Base-by-base conservation (phyloP, 2,888 invertebrate species). In the Leptopilina syphax region DNA sequence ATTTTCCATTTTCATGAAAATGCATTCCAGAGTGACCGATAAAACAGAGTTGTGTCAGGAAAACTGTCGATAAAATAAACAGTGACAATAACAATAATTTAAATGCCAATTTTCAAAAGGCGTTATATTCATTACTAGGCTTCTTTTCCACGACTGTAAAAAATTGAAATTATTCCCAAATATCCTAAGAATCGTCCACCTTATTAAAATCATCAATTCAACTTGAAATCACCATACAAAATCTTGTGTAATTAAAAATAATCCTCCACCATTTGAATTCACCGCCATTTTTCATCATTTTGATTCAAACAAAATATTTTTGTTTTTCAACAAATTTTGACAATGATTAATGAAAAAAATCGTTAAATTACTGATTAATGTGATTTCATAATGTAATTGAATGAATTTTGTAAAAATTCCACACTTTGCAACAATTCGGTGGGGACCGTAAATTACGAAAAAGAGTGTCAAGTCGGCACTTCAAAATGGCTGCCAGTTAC, bases 401-500 rank as follows among this genome's bases (percentile, higher is more conserved):
- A 57, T 9, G 27, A 73, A 54, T 13, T 57, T 73, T 27, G 54
- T 34, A n/a, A 34, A 34, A 57, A 73, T 76, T 70, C 65, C 57
- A 27, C 65, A 78, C 77, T 76, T 50, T 68, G 63, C 70, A 80
- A 82, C 70, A 80, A 82, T 80, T 79, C 81, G 50, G 81, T 77
- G 80, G 77, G 78, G 81, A 84, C 84, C 85, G 87, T 88, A 89
- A 89, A 89, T 89, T 89, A 89, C 87, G 89, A 89, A 89, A 89
- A 90, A 89, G 88, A 90, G 89, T 87, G 87, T 91, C 94, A 94
- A 95, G 95, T 95, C 94, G 94, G 94, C 94, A 95, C 94, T 95
- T 94, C 94, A 95, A 95, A 94, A 95, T 95, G 95, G 95, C 95
- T 94, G 94, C 94, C 94, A 92, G 91, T 91, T 91, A 91, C 91